These are phyloP conservation scores for Morone chrysops DNA, from an alignment of 2,113 vertebrate genomes.

Conservation along the genomic window DNA sequence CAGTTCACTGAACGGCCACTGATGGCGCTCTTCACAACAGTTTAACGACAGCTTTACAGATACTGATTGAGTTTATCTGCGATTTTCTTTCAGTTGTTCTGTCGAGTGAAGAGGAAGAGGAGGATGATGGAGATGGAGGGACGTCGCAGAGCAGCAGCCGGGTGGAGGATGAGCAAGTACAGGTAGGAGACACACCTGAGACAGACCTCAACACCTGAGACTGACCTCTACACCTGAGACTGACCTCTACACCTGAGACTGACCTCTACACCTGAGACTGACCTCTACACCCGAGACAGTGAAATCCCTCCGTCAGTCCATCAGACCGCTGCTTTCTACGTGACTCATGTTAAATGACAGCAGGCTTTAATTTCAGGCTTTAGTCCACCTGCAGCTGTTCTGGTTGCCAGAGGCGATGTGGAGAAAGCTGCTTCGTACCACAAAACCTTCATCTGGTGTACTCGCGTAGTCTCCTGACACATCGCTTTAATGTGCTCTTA, in stretches of 20 bases:
- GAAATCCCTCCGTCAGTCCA: not conserved
- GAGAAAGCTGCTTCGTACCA: not conserved
- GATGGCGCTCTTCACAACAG: too few relatives aligned
- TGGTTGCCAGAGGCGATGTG: not conserved
- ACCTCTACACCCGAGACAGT: too few relatives aligned
- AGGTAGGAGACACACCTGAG: slow-evolving; percentile 25
- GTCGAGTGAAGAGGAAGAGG: slow-evolving; percentile 82
- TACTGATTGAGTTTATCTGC: too few relatives aligned
- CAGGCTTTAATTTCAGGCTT: slow-evolving; percentile 10
- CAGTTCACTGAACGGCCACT: too few relatives aligned
- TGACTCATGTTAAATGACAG: slow-evolving; percentile 5
- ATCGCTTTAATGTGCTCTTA: too few relatives aligned
- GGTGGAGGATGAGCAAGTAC: not conserved
- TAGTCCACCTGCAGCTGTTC: slow-evolving; percentile 35
- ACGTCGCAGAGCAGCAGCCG: not conserved
- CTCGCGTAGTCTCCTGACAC: not conserved
- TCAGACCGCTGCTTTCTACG: not conserved
- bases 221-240: too few relatives aligned
- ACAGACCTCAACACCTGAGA: too few relatives aligned
- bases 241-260: too few relatives aligned
- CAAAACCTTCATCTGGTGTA: not conserved
- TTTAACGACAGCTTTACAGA: too few relatives aligned
- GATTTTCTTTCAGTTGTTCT: slow-evolving; percentile 74
- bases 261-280: too few relatives aligned
- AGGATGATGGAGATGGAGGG: slow-evolving; percentile 5